phyloP scores from a whole-genome alignment of 2,113 vertebrate genomes.

The Rhabdomys dilectus region DNA sequence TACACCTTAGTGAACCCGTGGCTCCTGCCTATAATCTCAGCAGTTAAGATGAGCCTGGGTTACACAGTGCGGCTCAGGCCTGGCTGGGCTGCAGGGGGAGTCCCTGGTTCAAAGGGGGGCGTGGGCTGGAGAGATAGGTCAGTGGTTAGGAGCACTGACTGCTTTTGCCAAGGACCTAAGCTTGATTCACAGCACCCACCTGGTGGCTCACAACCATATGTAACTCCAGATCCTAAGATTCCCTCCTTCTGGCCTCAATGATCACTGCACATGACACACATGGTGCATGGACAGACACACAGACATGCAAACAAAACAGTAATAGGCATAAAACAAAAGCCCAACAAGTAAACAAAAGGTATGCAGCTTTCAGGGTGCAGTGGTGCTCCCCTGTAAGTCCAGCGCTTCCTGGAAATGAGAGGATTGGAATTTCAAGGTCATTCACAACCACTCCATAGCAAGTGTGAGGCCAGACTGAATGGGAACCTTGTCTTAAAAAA shows the following conservation, averaged over 20 bases:
- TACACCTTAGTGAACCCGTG: not conserved
- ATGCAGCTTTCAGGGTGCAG: not conserved
- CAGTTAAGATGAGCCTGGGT: not conserved
- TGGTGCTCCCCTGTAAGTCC: not conserved
- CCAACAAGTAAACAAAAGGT: not conserved
- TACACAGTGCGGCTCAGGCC: not conserved
- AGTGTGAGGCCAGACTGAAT: not conserved
- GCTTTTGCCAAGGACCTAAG: not conserved
- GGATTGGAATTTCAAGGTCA: not conserved
- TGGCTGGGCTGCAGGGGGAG: not conserved
- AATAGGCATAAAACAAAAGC: not conserved
- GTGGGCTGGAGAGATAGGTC: not conserved
- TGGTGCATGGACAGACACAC: not conserved
- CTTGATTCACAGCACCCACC: not conserved
- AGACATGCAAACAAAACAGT: not conserved
- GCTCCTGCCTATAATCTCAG: not conserved
- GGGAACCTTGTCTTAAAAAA: not conserved
- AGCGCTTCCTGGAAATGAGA: not conserved
- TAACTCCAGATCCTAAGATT: not conserved
- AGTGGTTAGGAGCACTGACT: not conserved
- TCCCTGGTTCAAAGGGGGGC: not conserved
- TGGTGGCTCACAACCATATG: not conserved
- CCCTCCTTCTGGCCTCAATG: not conserved
- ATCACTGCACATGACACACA: not conserved
- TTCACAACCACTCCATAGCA: not conserved